Base-by-base conservation (phyloP, 2,797 vertebrate genomes). In the Salmo trutta region DNA sequence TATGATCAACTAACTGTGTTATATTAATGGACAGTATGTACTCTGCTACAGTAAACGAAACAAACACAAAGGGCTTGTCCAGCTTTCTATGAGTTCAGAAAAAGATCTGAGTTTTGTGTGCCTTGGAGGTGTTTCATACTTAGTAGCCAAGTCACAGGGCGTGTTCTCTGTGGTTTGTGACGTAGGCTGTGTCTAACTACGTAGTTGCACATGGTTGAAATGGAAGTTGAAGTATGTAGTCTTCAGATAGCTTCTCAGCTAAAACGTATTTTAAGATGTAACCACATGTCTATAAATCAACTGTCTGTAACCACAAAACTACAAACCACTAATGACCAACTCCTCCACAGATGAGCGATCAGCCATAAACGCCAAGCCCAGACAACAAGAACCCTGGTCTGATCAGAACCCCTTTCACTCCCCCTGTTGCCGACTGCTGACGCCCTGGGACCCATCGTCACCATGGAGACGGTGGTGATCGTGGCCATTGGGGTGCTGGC, bases 391-490 rank as follows among this genome's bases (percentile, higher is more conserved):
- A 21, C 56, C 4, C 79, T 27, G 79, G 75, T 81, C 79, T 80
- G 85, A 88, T 83, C 85, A 47, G 84, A 84, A 74, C 67, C 62
- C 16, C 72, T 51, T 75, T 66, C 77, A 5, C 3, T 64, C 41
- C 29, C 74, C 81, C 8, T 77, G 81, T 82, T 31, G 77, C 85
- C 62, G 53, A 71, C 75, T 73, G 79, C 75, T 67, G 86, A 62
- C 69, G 21, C 77, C 59, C 77, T 27, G 75, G 82, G 74, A 82
- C 82, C 78, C 64, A 71, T 65, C 33, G 54, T 89, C 70, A 78
- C 87, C 92, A 99, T 99, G 98, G 98, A 99, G 94, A 98, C 97
- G 0, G 98, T 99, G 83, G 98, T 99, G 92, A 99, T 99, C 0
- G 95, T 99, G 77, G 98, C 97, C 87, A 98, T 99, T 0, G 96